Conservation (phyloP, 2,113 vertebrate species). For the Myotis brandtii region DNA sequence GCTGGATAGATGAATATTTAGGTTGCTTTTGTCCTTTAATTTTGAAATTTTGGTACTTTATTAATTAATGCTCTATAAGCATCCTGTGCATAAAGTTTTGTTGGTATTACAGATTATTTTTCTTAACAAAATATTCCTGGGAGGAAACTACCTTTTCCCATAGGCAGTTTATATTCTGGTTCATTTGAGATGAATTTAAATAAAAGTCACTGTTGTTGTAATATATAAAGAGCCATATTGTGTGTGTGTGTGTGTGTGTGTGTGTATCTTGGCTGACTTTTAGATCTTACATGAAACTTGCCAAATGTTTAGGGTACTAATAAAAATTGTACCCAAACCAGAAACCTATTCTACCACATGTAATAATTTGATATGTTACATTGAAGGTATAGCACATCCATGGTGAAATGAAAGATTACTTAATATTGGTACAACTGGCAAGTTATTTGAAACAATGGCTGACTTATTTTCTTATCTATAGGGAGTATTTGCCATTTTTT, state of each 20-base stretch:
- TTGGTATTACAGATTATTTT: neutral
- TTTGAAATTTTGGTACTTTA: neutral
- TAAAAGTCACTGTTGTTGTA: conserved; percentile 4
- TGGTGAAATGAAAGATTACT: neutral
- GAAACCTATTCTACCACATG: neutral
- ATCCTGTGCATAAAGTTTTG: neutral
- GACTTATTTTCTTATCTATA: neutral
- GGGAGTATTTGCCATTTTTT: neutral
- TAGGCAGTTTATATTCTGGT: too few species aligned
- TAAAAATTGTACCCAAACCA: conserved; percentile 23
- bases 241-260: neutral
- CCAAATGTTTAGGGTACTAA: neutral
- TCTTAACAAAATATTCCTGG: conserved; percentile 1
- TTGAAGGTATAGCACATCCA: neutral
- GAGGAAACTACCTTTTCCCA: neutral
- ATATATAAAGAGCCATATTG: neutral
- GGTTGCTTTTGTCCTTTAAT: neutral
- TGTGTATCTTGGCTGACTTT: neutral
- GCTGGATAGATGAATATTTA: neutral
- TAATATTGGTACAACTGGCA: neutral
- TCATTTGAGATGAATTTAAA: neutral
- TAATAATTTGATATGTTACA: neutral
- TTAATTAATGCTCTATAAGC: neutral
- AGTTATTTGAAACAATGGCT: neutral
- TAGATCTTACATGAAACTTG: neutral